Conservation (phyloP, 2,113 vertebrate genomes). For the Lycocorax pyrrhopterus region DNA sequence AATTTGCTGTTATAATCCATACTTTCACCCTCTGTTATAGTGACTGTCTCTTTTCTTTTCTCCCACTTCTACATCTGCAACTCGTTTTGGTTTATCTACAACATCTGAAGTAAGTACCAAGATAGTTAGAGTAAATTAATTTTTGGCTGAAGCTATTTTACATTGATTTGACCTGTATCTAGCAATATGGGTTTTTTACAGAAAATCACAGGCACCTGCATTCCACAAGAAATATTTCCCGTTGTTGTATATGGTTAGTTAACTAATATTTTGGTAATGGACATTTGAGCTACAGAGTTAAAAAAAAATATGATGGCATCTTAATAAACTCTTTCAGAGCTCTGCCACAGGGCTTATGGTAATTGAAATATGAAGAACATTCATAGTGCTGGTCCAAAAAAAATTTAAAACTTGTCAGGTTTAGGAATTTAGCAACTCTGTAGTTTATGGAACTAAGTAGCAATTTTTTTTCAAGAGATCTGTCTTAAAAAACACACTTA, state of each 20-base stretch:
- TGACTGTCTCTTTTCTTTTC: not conserved
- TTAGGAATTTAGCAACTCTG: not conserved
- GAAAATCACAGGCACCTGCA: not conserved
- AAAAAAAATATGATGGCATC: not conserved
- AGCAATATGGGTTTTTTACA: not conserved
- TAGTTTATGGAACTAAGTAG: not conserved
- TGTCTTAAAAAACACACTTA: not conserved
- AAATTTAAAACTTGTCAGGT: not conserved
- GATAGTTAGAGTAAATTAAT: constrained; percentile 1
- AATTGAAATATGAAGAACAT: not conserved
- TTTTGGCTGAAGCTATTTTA: not conserved
- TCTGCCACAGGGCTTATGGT: not conserved
- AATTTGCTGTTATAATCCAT: not conserved
- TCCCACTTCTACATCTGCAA: not conserved
- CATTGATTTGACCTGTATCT: not conserved
- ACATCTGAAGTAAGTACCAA: not conserved
- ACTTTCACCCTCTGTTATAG: not conserved
- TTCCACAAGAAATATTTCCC: not conserved
- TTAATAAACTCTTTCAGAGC: not conserved
- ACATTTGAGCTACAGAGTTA: not conserved
- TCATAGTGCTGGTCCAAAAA: not conserved
- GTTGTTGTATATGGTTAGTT: not conserved
- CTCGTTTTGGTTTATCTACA: not conserved
- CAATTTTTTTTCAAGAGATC: not conserved
- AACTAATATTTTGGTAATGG: not conserved